phyloP scores from a whole-genome alignment of 2,888 invertebrate species.

The Chrysomela aeneicollis region DNA sequence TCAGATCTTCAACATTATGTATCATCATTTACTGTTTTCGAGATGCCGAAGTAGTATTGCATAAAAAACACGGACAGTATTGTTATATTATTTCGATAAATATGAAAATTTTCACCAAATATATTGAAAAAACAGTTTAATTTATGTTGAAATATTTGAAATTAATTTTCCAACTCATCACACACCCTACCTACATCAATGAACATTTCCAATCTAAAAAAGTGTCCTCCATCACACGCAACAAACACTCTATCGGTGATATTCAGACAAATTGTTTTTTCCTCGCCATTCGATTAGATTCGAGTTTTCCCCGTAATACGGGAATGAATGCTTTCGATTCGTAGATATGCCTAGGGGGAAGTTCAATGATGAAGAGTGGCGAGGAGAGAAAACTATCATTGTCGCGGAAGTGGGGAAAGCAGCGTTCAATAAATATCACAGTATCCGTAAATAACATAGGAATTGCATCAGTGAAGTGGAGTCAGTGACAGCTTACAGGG shows the following conservation, averaged over 20 bases:
- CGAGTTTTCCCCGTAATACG: conserved; percentile 34
- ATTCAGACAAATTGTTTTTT: conserved; percentile 23
- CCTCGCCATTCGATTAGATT: conserved; percentile 33
- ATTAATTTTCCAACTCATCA: too few relatives aligned
- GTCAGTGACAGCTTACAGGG: conserved; percentile 13
- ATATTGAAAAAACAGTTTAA: too few relatives aligned
- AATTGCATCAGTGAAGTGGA: conserved; percentile 43
- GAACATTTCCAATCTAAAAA: conserved; percentile 12
- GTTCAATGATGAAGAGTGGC: conserved; percentile 58
- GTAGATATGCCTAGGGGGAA: conserved; percentile 52
- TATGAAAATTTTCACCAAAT: too few relatives aligned
- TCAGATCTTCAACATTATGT: too few relatives aligned
- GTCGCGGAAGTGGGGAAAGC: conserved; percentile 58
- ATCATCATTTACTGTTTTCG: too few relatives aligned
- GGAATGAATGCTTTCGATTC: conserved; percentile 50
- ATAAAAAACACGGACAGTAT: too few relatives aligned
- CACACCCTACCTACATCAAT: not conserved
- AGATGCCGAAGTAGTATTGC: too few relatives aligned
- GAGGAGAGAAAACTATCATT: conserved; percentile 59
- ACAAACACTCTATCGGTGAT: not conserved
- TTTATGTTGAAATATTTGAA: too few relatives aligned
- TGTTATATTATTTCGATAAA: too few relatives aligned
- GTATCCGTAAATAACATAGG: conserved; percentile 45
- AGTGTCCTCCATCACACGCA: not conserved
- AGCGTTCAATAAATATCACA: conserved; percentile 56